Base-by-base conservation (phyloP, 2,888 invertebrate species). In the Podotricha telesiphe region DNA sequence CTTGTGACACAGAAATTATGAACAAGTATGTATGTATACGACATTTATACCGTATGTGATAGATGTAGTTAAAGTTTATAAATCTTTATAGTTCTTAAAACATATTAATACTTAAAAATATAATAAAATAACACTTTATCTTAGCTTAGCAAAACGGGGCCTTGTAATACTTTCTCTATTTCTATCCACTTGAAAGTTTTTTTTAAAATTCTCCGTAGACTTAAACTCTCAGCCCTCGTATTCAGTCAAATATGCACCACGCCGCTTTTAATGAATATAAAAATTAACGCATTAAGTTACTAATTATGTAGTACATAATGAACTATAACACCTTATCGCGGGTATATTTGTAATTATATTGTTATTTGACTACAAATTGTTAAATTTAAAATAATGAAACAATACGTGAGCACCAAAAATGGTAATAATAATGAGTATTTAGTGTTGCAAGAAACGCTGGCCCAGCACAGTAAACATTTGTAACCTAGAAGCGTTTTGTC, bases 401-500 rank as follows among this genome's bases (percentile, higher is more conserved):
- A 59, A 59, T 59, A 59, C 59, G 59, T 59, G 45, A 59, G 59
- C 42, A n/a, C 59, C 45, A 17, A 22, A 28, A 34, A 37, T 42
- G 58, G 51, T 19, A 17, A 69, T 66, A 67, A 66, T 63, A 53
- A 66, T 63, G 65, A 45, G 47, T 40, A 37, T 59, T 28, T n/a
- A 19, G 58, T 66, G 62, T 63, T 37, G 71, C 69, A 68, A 71
- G 62, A 65, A 47, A 51, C 53, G 53, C 53, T 67, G 34, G 37
- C 67, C 50, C 53, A 51, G 40, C 20, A 17, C 53, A 63, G 82
- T 83, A 84, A 85, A 85, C 84, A 85, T 73, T 75, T 72, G 55
- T 82, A 87, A 84, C 86, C 87, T 87, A 83, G 77, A 85, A 86
- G 80, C 79, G 77, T 79, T 84, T 86, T 86, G 83, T 86, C 87